phyloP scores from a whole-genome alignment of 2,888 invertebrate genomes.

The Zhengitettix transpicula region DNA sequence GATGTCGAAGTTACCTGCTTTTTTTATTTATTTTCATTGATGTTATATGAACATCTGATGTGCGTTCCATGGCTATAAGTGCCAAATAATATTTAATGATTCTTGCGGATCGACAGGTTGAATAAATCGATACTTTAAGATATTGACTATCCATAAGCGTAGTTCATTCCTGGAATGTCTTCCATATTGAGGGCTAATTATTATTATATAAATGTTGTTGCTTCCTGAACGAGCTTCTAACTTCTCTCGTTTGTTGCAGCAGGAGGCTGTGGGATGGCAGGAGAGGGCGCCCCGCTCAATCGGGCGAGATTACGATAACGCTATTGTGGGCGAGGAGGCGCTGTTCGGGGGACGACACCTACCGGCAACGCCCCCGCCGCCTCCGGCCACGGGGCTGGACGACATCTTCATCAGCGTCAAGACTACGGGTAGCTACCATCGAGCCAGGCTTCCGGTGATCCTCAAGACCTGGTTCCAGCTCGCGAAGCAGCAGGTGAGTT shows the following conservation, averaged over 20 bases:
- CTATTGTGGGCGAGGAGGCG: conserved; percentile 13
- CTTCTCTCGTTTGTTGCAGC: background rate
- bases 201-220: too few species aligned
- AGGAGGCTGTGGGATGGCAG: conserved; percentile 19
- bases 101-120: too few species aligned
- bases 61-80: too few species aligned
- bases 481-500: conserved; percentile 72
- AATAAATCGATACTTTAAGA: too few species aligned
- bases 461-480: conserved; percentile 91
- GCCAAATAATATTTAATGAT: too few species aligned
- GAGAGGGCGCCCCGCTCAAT: conserved; percentile 17
- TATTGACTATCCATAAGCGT: too few species aligned
- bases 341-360: conserved; percentile 5
- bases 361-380: conserved; percentile 30
- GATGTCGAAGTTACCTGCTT: too few species aligned
- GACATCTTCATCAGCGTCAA: conserved; percentile 93
- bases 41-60: too few species aligned
- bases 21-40: too few species aligned
- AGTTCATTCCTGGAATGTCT: too few species aligned
- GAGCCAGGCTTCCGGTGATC: conserved; percentile 67
- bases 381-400: conserved; percentile 49
- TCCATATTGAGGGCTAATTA: too few species aligned
- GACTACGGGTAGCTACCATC: conserved; percentile 78
- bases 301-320: conserved; percentile 18
- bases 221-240: too few species aligned